A percentile compares a stretch with the other conserved stretches of the same genome.
These are phyloP conservation scores for Apotomis betuletana DNA, from an alignment of 2,888 invertebrate genomes.

Conservation along the genomic window DNA sequence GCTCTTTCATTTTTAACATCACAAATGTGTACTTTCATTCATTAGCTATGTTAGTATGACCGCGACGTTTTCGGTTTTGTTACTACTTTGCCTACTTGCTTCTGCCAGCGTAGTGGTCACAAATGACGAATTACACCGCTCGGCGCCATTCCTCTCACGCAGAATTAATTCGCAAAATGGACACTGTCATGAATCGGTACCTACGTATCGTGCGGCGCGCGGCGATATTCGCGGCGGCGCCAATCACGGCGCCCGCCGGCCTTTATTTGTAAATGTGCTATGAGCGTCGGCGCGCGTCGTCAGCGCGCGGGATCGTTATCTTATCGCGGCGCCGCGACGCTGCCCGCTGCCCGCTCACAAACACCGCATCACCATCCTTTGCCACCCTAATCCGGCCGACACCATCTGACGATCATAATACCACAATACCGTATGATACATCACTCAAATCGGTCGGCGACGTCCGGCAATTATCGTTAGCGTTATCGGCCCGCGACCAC, in stretches of 20 bases:
- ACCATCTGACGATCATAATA: conserved; percentile 42
- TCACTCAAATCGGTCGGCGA: conserved; percentile 61
- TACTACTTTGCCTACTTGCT: not conserved
- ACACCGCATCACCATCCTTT: conserved; percentile 45
- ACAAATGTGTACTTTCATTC: no score
- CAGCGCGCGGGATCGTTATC: conserved; percentile 37
- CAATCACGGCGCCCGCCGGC: conserved; percentile 59
- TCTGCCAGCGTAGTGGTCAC: not conserved
- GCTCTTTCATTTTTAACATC: not conserved
- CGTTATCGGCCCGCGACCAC: conserved; percentile 61
- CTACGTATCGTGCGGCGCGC: conserved; percentile 48
- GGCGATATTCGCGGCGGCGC: conserved; percentile 59
- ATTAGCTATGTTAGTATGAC: no score
- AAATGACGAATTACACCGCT: conserved; percentile 13
- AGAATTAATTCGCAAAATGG: conserved; percentile 44
- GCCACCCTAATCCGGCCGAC: conserved; percentile 49
- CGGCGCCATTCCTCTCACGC: not conserved
- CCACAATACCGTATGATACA: conserved; percentile 45
- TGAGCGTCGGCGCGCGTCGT: conserved; percentile 52
- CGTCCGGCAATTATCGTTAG: conserved; percentile 63
- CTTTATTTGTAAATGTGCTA: conserved; percentile 72
- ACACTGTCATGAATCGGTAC: conserved; percentile 61
- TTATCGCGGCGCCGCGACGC: conserved; percentile 53
- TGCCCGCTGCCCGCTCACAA: conserved; percentile 47
- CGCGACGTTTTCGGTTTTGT: conserved; percentile 21